Evolutionary conservation across 2,113 vertebrate species (phyloP), one percentile per base, ranked within the genome.

Genomic region (Anthoscopus minutus): DNA sequence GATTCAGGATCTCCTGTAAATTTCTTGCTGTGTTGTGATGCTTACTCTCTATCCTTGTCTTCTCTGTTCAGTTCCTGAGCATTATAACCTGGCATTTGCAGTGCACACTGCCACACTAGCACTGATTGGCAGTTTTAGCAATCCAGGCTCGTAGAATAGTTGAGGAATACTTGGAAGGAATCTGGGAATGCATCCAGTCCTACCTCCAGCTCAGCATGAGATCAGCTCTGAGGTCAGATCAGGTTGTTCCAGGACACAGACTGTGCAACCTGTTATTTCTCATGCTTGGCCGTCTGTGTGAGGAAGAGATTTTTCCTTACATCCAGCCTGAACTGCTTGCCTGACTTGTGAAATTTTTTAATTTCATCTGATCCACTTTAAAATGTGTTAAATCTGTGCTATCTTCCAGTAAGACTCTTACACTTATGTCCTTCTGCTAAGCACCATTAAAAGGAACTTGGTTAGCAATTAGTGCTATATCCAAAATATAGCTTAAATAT

Each of bases 31-130:
- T 69, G 31, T 31, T 38, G 24, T 69, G 54, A 13, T 8, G 8
- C 45, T 57, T 48, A 6, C 7, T 60, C 6, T 0, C 37, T 81
- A 5, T 5, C 33, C 7, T 13, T 21, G 2, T 31, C 40, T 42
- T 8, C 62, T 22, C 4, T 48, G 21, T 24, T 86, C 27, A 28
- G 37, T 27, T 56, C 44, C 48, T 69, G 71, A 42, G 10, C 10
- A 16, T 69, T 57, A 42, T 7, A 30, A 33, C 5, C 14, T 33
- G 42, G 4, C 17, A 24, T 73, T 56, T 67, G 13, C 25, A 69
- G n/a, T 23, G n/a, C n/a, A 30, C 7, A 1, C 42, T 9, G 18
- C 42, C 60, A 15, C 2, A 8, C 30, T 37, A 5, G 16, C 30
- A 6, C 31, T 79, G 42, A 30, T n/a, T 4, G 42, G 38, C 50